Evolutionary conservation across 2,113 vertebrate species (phyloP).

Genomic region (Malurus melanocephalus): DNA sequence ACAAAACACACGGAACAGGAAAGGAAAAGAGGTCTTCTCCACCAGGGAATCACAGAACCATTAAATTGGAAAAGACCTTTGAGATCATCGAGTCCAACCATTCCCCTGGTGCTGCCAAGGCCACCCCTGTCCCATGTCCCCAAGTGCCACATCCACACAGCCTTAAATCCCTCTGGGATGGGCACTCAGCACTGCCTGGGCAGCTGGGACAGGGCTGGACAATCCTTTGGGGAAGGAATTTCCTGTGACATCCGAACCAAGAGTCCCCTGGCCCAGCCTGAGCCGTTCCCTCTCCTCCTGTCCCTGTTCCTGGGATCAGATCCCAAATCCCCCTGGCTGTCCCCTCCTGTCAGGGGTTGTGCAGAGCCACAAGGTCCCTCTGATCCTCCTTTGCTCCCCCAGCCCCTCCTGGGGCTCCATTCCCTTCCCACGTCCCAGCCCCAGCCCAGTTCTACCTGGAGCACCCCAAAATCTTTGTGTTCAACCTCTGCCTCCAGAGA

Average conservation of each 20-base stretch:
- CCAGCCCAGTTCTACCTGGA: not conserved
- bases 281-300: not conserved
- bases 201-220: not conserved
- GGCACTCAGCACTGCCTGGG: not conserved
- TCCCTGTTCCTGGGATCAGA: not conserved
- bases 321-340: rapidly evolving
- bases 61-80: not conserved
- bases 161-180: not conserved
- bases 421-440: too few species aligned
- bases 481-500: not conserved
- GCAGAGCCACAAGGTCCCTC: not conserved
- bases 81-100: not conserved
- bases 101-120: not conserved
- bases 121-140: too few species aligned
- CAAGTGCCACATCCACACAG: not conserved
- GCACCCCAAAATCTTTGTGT: not conserved
- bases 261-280: not conserved
- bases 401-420: rapidly evolving
- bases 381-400: not conserved
- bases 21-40: not conserved
- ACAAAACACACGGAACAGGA: not conserved
- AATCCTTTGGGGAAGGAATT: not conserved
- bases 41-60: not conserved
- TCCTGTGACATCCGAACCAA: not conserved
- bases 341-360: not conserved